These are phyloP conservation scores for Hippoglossus hippoglossus DNA, from an alignment of 2,797 vertebrate genomes.

Conservation along the genomic window DNA sequence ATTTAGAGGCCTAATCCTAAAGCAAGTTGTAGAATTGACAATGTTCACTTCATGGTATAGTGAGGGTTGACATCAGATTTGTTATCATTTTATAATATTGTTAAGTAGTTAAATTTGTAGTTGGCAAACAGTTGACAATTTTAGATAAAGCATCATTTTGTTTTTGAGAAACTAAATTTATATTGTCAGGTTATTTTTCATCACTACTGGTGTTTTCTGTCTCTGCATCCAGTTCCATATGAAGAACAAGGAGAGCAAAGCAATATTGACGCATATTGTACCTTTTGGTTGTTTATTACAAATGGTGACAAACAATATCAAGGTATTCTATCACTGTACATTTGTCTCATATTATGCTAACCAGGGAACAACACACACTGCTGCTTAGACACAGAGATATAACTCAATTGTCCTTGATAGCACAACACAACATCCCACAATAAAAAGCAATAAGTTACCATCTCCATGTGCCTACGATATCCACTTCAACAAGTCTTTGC, in stretches of 20 bases:
- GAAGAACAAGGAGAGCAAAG: slow-evolving; percentile 21
- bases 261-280: slow-evolving; percentile 24
- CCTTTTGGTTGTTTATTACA: slow-evolving; percentile 69
- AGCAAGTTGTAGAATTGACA: no score
- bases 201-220: background rate
- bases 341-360: slow-evolving; percentile 43
- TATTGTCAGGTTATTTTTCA: background rate
- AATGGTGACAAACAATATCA: slow-evolving; percentile 68
- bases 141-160: no score
- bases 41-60: no score
- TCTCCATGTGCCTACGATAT: slow-evolving; percentile 17
- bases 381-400: slow-evolving; percentile 49
- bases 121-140: no score
- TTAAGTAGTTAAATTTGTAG: no score
- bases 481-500: slow-evolving; percentile 15
- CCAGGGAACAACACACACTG: slow-evolving; percentile 53
- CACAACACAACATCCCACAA: slow-evolving; percentile 60
- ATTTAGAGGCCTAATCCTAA: no score
- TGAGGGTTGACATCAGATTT: no score
- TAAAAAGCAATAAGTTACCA: slow-evolving; percentile 71
- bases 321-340: slow-evolving; percentile 53
- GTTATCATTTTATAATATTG: no score
- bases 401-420: slow-evolving; percentile 52
- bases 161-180: background rate
- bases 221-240: background rate